Base-by-base conservation (phyloP, 2,888 invertebrate species). In the Tridacna gigas region DNA sequence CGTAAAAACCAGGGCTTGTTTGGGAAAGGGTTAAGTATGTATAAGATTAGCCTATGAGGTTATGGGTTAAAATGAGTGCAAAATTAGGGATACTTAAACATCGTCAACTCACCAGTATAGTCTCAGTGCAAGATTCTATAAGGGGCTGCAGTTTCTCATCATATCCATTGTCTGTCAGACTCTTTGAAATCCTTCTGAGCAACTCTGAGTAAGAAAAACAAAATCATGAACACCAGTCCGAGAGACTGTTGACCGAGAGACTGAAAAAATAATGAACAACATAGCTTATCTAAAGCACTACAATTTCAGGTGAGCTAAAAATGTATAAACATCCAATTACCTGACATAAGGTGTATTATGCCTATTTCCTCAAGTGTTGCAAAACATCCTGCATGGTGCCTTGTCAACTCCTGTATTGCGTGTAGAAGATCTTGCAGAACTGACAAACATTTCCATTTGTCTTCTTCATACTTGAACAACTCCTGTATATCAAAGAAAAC, bases 351-450 rank as follows among this genome's bases (percentile, higher is more conserved):
- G 9, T 73, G 67, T 22, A 79, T 63, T 11, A 85, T 48, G 9
- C 84, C 84, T 75, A 73, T 73, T 13, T 83, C 83, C 22, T 76
- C 28, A 25, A 87, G 83, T 51, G 63, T 48, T 26, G 18, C 22
- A 67, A 81, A 81, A 37, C 80, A 73, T 65, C 65, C 48, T 25
- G 51, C 56, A 69, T 83, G 74, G 75, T 81, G 79, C 26, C 76
- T 83, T 20, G 79, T 73, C 51, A 87, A 67, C 61, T 75, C 67
- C 63, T 87, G 84, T 15, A 83, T 48, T 11, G 84, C 74, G 51
- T 74, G 66, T n/a, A 87, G 73, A 18, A 87, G 60, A 63, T 85
- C 80, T 63, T 45, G 25, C 20, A 22, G 26, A 45, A 71, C 26
- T 11, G 71, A 25, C 26, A 48, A 51, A 48, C 25, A 47, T 11